A percentile compares a stretch with the other conserved stretches of the same genome.
phyloP scores from a whole-genome alignment of 2,797 vertebrate species.

The Neostethus bicornis region DNA sequence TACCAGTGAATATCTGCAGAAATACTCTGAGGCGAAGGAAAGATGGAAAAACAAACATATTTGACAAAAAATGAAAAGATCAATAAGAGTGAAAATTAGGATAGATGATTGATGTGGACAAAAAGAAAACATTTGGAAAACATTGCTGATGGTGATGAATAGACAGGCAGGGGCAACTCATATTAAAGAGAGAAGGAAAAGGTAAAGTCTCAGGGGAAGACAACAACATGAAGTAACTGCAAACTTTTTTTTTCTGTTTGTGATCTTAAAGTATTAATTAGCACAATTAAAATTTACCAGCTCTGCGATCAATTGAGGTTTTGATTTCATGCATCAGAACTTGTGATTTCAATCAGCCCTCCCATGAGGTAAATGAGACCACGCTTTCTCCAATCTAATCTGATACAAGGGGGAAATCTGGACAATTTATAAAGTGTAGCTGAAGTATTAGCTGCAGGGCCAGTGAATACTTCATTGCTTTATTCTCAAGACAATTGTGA shows the following conservation, averaged over 20 bases:
- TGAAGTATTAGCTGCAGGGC: conserved; percentile 44
- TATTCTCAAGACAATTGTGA: conserved; percentile 36
- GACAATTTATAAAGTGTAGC: conserved; percentile 45
- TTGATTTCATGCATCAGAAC: conserved; percentile 46
- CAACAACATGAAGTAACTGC: conserved; percentile 7
- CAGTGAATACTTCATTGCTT: conserved; percentile 35
- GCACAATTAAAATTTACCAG: conserved; percentile 37
- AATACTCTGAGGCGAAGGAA: conserved; percentile 37
- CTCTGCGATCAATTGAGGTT: conserved; percentile 49
- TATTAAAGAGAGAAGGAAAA: conserved; percentile 21
- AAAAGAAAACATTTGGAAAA: conserved; percentile 46
- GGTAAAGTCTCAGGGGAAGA: neutral
- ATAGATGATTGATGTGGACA: conserved; percentile 58
- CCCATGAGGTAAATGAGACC: conserved; percentile 52
- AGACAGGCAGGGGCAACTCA: conserved; percentile 41
- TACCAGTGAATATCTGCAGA: conserved; percentile 34
- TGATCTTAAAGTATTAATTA: conserved; percentile 31
- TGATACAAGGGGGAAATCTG: conserved; percentile 32
- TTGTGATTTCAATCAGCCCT: conserved; percentile 37
- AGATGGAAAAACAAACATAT: conserved; percentile 29
- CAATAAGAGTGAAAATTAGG: conserved; percentile 62
- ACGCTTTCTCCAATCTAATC: conserved; percentile 51
- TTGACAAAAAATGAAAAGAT: conserved; percentile 62
- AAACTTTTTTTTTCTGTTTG: conserved; percentile 14
- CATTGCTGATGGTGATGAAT: conserved; percentile 64